Percentiles rank a stretch among this genome's conserved stretches.
phyloP scores from a whole-genome alignment of 2,888 invertebrate species.

The Tineola bisselliella region DNA sequence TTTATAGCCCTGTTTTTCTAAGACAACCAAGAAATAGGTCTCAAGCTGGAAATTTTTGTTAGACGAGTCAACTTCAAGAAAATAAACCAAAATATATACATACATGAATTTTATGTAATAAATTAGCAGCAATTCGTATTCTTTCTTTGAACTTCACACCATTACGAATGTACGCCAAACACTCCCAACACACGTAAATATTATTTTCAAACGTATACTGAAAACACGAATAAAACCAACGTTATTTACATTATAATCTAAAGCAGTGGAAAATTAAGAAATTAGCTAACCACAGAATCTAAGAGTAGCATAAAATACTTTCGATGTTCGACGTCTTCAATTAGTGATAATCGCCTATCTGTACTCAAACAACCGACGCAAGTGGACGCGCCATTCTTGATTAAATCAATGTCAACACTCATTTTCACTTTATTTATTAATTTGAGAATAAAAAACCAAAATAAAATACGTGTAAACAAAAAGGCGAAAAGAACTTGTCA shows the following conservation, averaged over 20 bases:
- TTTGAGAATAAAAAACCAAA: neutral
- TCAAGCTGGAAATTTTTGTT: too few relatives aligned
- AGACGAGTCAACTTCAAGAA: too few relatives aligned
- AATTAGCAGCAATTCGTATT: slow-evolving; percentile 27
- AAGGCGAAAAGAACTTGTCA: too few relatives aligned
- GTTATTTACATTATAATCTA: neutral
- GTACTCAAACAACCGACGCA: slow-evolving; percentile 28
- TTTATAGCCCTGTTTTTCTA: too few relatives aligned
- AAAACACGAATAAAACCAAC: neutral
- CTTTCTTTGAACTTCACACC: slow-evolving; percentile 27
- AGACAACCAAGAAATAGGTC: too few relatives aligned
- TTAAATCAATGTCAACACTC: neutral
- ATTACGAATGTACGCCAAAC: slow-evolving; percentile 25
- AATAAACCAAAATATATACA: slow-evolving; percentile 18
- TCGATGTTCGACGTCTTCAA: slow-evolving; percentile 23
- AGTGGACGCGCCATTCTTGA: neutral
- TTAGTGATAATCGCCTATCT: slow-evolving; percentile 23
- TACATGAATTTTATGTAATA: slow-evolving; percentile 27
- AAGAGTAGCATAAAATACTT: slow-evolving; percentile 25
- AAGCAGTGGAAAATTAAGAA: neutral
- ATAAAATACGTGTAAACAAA: too few relatives aligned
- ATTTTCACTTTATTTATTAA: neutral
- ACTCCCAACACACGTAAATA: slow-evolving; percentile 35
- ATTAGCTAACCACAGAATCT: slow-evolving; percentile 25
- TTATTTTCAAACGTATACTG: neutral